phyloP scores from a whole-genome alignment of 1,140 invertebrate species.

The Aphis gossypii region DNA sequence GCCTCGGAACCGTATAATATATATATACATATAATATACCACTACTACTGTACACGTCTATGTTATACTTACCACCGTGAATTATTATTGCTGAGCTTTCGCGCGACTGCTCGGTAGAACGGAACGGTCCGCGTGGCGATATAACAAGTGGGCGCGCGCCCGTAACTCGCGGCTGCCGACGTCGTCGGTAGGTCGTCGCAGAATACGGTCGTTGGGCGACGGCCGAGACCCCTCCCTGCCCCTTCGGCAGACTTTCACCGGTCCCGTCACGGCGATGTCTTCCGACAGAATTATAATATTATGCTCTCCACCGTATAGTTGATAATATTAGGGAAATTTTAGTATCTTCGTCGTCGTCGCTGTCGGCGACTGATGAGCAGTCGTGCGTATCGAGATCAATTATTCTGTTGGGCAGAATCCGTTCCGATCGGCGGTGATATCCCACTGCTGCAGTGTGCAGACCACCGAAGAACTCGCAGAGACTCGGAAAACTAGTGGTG shows the following conservation, averaged over 20 bases:
- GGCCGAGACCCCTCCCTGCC: no score
- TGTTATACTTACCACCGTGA: neutral
- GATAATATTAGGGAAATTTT: neutral
- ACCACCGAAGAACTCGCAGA: neutral
- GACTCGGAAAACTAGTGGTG: neutral
- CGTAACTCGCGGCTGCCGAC: no score
- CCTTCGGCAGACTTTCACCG: neutral
- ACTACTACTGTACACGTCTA: neutral
- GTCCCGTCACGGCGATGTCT: neutral
- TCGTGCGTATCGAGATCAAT: no score
- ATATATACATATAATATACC: neutral
- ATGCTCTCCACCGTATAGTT: no score
- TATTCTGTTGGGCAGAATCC: neutral
- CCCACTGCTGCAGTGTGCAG: no score
- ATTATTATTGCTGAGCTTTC: constrained; percentile 21
- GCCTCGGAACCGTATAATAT: constrained; percentile 57
- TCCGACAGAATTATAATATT: neutral
- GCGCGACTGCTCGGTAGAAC: neutral
- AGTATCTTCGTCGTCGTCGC: no score
- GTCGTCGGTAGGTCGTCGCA: neutral
- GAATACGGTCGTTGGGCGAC: neutral
- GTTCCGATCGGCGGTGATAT: neutral
- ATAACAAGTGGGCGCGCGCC: neutral
- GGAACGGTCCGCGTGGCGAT: neutral
- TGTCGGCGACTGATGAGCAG: neutral